phyloP scores from a whole-genome alignment of 2,888 invertebrate genomes.

The Caenorhabditis sinica region DNA sequence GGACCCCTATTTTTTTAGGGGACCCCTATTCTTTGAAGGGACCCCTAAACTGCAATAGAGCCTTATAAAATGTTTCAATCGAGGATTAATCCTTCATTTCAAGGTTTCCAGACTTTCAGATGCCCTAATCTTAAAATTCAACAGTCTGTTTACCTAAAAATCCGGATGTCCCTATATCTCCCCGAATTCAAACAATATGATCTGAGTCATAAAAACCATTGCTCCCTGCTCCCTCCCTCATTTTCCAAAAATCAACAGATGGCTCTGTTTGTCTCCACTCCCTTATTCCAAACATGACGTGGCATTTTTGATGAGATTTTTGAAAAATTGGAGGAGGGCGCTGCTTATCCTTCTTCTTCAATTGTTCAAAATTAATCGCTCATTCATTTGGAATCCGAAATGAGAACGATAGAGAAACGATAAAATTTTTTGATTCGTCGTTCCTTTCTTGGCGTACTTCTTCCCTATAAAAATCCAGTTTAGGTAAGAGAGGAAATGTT shows the following conservation, averaged over 20 bases:
- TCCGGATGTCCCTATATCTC: too few relatives aligned
- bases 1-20: too few relatives aligned
- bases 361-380: slow-evolving; percentile 26
- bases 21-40: too few relatives aligned
- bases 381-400: slow-evolving; percentile 3
- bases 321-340: slow-evolving; percentile 40
- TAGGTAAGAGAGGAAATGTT: background rate
- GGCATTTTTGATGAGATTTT: slow-evolving; percentile 60
- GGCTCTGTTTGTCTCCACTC: slow-evolving; percentile 22
- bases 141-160: too few relatives aligned
- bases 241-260: slow-evolving; percentile 35
- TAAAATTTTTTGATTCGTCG: slow-evolving; percentile 7
- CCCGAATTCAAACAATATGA: background rate
- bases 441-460: background rate
- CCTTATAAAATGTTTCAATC: too few relatives aligned
- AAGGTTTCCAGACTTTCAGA: too few relatives aligned
- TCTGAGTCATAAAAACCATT: background rate
- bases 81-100: too few relatives aligned
- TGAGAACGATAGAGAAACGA: background rate
- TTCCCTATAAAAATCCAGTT: background rate
- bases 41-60: too few relatives aligned
- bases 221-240: background rate
- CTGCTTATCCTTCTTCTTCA: background rate
- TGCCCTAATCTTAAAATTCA: too few relatives aligned
- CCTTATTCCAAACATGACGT: slow-evolving; percentile 38